Percentiles rank a stretch among this genome's conserved stretches.
Evolutionary conservation across 2,888 invertebrate species (phyloP).

Genomic region (Abscondita cerata): DNA sequence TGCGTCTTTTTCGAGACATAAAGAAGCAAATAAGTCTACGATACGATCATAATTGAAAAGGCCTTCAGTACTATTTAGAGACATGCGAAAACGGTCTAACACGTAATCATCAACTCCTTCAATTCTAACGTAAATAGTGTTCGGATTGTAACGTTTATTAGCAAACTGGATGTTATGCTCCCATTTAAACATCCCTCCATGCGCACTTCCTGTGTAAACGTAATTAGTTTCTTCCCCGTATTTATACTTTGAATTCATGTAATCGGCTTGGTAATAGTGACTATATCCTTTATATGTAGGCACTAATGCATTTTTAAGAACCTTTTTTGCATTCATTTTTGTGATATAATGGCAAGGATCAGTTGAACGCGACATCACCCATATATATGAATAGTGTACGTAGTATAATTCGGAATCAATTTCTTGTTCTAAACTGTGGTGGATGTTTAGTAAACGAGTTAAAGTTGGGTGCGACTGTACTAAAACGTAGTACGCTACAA

Average conservation of each 20-base stretch:
- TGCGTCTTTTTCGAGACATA: slow-evolving; percentile 36
- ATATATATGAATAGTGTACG: slow-evolving; percentile 20
- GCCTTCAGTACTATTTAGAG: slow-evolving; percentile 22
- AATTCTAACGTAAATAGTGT: slow-evolving; percentile 35
- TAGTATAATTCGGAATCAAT: slow-evolving; percentile 17
- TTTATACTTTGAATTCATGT: slow-evolving; percentile 55
- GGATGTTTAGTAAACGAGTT: slow-evolving; percentile 18
- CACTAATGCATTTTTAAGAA: slow-evolving; percentile 50
- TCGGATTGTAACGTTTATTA: slow-evolving; percentile 32
- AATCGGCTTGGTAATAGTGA: slow-evolving; percentile 54
- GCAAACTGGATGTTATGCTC: slow-evolving; percentile 34
- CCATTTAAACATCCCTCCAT: slow-evolving; percentile 31
- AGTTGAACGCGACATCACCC: slow-evolving; percentile 33
- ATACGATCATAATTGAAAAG: slow-evolving; percentile 35
- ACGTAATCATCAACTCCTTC: slow-evolving; percentile 37
- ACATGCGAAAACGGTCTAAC: slow-evolving; percentile 32
- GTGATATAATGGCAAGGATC: slow-evolving; percentile 55
- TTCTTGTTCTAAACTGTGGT: slow-evolving; percentile 17
- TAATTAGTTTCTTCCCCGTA: slow-evolving; percentile 53
- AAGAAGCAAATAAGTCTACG: slow-evolving; percentile 20
- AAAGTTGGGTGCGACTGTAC: slow-evolving; percentile 22
- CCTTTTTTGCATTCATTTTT: slow-evolving; percentile 50
- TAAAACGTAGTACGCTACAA: slow-evolving; percentile 15
- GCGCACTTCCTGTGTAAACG: slow-evolving; percentile 40
- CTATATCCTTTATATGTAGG: slow-evolving; percentile 48